phyloP scores from a whole-genome alignment of 2,888 invertebrate species.

The Drosophila rubida region DNA sequence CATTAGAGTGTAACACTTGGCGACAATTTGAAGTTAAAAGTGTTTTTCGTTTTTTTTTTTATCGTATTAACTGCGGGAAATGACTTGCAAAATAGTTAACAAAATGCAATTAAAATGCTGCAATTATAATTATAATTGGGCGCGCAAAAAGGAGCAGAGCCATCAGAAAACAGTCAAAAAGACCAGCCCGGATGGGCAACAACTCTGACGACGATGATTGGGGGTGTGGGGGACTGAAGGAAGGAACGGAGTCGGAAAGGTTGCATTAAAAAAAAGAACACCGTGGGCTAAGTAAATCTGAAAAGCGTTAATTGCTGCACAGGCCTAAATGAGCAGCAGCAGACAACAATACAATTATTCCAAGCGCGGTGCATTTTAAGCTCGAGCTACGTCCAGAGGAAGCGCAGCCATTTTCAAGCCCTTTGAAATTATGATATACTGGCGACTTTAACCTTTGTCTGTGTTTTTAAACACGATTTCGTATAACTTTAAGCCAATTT shows the following conservation, averaged over 20 bases:
- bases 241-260: constrained; percentile 31
- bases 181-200: constrained; percentile 36
- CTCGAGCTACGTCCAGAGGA: constrained; percentile 12
- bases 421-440: constrained; percentile 3
- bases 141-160: constrained; percentile 49
- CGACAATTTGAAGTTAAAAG: constrained; percentile 47
- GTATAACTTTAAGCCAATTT: not conserved
- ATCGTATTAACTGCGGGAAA: constrained; percentile 62
- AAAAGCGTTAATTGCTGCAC: constrained; percentile 63
- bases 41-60: constrained; percentile 42
- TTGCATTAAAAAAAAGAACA: constrained; percentile 36
- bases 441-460: not conserved
- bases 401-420: constrained; percentile 11
- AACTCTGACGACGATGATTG: constrained; percentile 17
- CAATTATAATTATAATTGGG: constrained; percentile 77
- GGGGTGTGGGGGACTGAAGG: not conserved
- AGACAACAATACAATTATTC: constrained; percentile 61
- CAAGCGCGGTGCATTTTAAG: constrained; percentile 32
- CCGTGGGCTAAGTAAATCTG: constrained; percentile 61
- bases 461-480: not conserved
- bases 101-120: constrained; percentile 78
- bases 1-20: constrained; percentile 59
- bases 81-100: constrained; percentile 67
- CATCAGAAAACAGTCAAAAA: constrained; percentile 59
- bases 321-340: constrained; percentile 47